Evolutionary conservation across 2,888 invertebrate genomes (phyloP), one percentile per base, ranked within the genome.

Genomic region (Pheosia gnoma): DNA sequence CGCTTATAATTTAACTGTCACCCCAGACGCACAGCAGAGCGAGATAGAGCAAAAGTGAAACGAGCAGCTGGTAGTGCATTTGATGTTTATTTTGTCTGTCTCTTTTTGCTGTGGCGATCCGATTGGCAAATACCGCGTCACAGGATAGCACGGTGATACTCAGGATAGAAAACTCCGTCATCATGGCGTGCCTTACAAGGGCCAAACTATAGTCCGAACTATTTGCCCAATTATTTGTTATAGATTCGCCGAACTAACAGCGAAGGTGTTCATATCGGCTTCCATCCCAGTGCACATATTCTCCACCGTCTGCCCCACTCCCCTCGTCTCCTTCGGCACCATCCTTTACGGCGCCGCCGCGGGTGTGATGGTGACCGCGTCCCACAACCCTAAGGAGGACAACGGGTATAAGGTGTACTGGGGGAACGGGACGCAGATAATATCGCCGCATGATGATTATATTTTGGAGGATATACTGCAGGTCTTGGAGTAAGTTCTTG

Each of bases 361-460:
- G 51, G 99, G 99, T 0, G 95, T 99, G 5, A 98, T 99, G 97
- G 95, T 99, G 5, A 99, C 99, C 0, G 99, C 99, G 0, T 98
- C 98, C 0, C 99, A 99, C 82, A 99, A 99, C 90, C 99, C 98
- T 0, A 98, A 98, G 84, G 96, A 98, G 41, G 98, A 99, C 83
- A 99, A 99, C 84, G 99, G 99, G 1, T 99, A 99, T 83, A 99
- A 99, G 94, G 99, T 99, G 6, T 99, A 99, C 86, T 99, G 98
- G 96, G 93, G 95, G 8, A 99, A 99, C 88, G 98, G 99, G 0
- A 96, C 98, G 7, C 99, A 99, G 95, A 99, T 99, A 67, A 96
- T 98, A 65, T 88, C 97, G 0, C 99, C 99, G 0, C 97, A 97
- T 71, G 99, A 99, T 85, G 96, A 96, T 77, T 95, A 95, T 54